These are phyloP conservation scores for Scalopus aquaticus DNA, from an alignment of 2,113 vertebrate genomes.

Conservation along the genomic window DNA sequence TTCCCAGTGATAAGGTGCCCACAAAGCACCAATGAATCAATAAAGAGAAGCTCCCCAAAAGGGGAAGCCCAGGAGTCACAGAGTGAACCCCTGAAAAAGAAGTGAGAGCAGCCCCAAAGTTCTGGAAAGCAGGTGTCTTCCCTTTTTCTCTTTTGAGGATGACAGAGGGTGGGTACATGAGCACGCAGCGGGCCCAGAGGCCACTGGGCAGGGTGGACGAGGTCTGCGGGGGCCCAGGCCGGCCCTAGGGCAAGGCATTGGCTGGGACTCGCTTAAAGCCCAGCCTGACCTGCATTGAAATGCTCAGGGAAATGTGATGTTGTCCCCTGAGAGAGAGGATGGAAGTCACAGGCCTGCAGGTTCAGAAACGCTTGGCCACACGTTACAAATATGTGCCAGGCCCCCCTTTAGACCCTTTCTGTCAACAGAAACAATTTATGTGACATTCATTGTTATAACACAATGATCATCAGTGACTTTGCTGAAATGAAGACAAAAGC, in stretches of 20 bases:
- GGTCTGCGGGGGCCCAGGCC: not conserved
- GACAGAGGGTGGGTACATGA: too few relatives aligned
- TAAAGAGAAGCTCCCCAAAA: not conserved
- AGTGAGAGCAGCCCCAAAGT: too few relatives aligned
- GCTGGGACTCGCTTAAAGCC: not conserved
- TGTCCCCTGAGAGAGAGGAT: not conserved
- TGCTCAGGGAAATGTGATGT: not conserved
- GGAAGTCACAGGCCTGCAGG: rapidly evolving
- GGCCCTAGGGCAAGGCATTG: rapidly evolving
- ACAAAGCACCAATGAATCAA: not conserved
- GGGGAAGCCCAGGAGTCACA: too few relatives aligned
- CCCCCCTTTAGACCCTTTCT: not conserved
- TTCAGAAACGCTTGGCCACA: not conserved
- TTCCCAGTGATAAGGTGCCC: not conserved
- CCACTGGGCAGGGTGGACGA: too few relatives aligned
- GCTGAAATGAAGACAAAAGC: not conserved
- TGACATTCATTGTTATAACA: not conserved
- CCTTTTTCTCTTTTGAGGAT: not conserved
- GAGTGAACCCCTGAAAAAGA: too few relatives aligned
- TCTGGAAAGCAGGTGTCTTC: not conserved
- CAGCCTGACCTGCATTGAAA: not conserved
- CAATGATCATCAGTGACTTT: not conserved
- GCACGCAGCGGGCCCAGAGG: rapidly evolving
- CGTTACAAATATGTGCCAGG: not conserved
- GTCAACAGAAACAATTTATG: not conserved